Percentiles rank a stretch among this genome's conserved stretches.
phyloP scores from a whole-genome alignment of 2,888 invertebrate species.

The Epinotia nisella region DNA sequence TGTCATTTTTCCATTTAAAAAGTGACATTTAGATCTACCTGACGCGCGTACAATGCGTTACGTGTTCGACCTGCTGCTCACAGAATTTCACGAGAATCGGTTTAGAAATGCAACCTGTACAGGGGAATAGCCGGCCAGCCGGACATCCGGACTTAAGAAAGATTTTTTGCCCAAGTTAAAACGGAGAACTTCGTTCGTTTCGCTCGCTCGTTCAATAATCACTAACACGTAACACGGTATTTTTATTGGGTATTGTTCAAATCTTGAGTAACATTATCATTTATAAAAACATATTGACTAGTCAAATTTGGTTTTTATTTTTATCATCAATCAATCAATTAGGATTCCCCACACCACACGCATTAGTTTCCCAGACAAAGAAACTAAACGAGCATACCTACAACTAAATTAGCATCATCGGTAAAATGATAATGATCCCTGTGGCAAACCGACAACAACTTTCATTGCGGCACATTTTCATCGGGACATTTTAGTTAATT shows the following conservation, averaged over 20 bases:
- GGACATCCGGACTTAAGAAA: no score
- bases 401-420: constrained; percentile 5
- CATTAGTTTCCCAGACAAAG: background rate
- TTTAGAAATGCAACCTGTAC: no score
- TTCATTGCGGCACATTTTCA: background rate
- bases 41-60: no score
- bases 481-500: background rate
- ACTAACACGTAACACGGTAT: background rate
- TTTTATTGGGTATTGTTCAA: background rate
- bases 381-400: background rate
- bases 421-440: constrained; percentile 3
- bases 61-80: no score
- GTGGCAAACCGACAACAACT: background rate
- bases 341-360: constrained; percentile 7
- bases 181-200: no score
- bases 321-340: constrained; percentile 16
- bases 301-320: background rate
- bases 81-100: no score
- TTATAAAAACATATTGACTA: background rate
- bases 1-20: no score
- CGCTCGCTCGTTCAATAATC: background rate
- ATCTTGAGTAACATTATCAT: background rate
- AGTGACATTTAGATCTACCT: no score
- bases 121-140: no score
- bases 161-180: no score